Evolutionary conservation across 2,113 vertebrate genomes (phyloP).

Genomic region (Chelonoidis abingdonii): DNA sequence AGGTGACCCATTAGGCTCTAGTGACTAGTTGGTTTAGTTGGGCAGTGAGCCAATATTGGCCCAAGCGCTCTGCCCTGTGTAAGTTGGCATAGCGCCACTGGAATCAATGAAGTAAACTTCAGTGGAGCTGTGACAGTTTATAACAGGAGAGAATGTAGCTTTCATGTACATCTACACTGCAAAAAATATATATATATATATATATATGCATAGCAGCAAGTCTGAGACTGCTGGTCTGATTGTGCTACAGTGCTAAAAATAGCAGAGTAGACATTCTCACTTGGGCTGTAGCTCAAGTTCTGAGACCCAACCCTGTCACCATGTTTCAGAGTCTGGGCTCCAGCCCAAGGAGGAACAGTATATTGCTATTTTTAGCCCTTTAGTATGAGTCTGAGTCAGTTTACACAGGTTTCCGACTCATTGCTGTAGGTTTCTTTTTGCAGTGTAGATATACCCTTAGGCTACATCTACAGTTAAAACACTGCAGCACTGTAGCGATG

Average conservation of each 20-base stretch:
- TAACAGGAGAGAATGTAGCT: not conserved
- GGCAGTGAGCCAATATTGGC: not conserved
- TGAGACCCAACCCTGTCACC: too few species aligned
- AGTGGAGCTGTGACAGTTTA: not conserved
- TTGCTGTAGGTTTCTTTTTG: not conserved
- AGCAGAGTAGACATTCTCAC: too few species aligned
- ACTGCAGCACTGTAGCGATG: too few species aligned
- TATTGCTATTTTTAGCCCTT: too few species aligned
- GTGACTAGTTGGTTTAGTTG: not conserved
- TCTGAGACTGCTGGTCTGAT: too few species aligned
- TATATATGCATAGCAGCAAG: too few species aligned
- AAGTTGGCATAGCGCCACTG: not conserved
- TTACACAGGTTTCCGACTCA: not conserved
- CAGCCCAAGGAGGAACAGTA: too few species aligned
- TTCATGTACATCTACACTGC: not conserved
- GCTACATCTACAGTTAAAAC: not conserved
- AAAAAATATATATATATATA: too few species aligned
- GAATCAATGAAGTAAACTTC: not conserved
- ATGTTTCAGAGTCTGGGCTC: too few species aligned
- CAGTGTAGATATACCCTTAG: not conserved
- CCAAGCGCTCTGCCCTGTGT: not conserved
- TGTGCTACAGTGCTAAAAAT: too few species aligned
- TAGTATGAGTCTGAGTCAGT: not conserved
- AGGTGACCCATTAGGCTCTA: not conserved
- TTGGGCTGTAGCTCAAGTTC: too few species aligned